Evolutionary conservation across 2,797 vertebrate genomes (phyloP).

Genomic region (Cynopterus sphinx): DNA sequence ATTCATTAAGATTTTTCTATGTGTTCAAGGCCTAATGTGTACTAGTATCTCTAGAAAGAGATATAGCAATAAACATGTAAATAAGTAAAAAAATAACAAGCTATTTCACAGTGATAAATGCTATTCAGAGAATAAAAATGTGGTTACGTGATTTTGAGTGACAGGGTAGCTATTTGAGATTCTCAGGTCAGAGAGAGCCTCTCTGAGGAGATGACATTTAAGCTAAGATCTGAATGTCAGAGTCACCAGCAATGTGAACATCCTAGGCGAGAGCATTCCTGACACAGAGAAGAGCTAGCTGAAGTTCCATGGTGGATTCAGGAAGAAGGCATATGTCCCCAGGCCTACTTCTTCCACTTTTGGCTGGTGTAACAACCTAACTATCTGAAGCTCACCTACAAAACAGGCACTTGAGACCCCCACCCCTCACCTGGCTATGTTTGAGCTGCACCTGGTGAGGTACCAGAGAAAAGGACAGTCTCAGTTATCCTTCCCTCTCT

Average conservation of each 20-base stretch:
- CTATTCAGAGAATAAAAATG: not conserved
- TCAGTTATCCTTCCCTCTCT: not conserved
- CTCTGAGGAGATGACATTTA: constrained; percentile 1
- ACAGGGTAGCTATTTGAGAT: not conserved
- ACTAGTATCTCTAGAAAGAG: not conserved
- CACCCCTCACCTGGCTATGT: no score
- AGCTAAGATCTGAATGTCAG: not conserved
- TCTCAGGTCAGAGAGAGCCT: not conserved
- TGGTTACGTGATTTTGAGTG: not conserved
- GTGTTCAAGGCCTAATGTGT: not conserved
- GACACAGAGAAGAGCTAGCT: not conserved
- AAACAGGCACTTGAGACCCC: not conserved
- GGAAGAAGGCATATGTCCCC: not conserved
- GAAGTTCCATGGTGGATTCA: not conserved
- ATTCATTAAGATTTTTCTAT: not conserved
- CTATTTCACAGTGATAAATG: not conserved
- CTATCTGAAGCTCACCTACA: not conserved
- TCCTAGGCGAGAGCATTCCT: not conserved
- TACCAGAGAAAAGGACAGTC: no score
- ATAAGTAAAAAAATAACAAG: not conserved
- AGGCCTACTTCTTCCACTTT: not conserved
- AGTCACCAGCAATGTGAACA: not conserved
- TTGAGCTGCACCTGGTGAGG: not conserved
- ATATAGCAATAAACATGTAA: not conserved
- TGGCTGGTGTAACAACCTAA: no score